phyloP scores from a whole-genome alignment of 2,888 invertebrate species.

The Drosophila meridiana region DNA sequence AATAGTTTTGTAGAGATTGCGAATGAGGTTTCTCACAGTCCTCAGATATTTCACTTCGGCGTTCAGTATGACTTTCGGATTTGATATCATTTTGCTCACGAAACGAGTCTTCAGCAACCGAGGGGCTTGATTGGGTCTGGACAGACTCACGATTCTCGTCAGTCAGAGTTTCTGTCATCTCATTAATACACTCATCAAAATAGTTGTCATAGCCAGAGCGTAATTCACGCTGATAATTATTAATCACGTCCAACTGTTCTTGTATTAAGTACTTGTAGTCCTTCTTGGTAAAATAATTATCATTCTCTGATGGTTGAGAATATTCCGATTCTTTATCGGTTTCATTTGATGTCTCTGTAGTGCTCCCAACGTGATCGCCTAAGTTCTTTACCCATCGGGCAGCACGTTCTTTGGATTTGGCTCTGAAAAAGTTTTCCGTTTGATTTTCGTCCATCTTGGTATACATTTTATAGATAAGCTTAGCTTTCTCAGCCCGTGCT shows the following conservation, averaged over 20 bases:
- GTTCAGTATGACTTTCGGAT: neutral
- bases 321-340: conserved; percentile 17
- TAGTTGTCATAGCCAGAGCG: neutral
- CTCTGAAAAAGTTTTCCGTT: neutral
- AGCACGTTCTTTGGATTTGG: conserved; percentile 22
- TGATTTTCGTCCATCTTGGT: conserved; percentile 22
- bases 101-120: neutral
- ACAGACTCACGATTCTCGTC: neutral
- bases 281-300: neutral
- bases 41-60: neutral
- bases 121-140: no score
- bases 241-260: conserved; percentile 23
- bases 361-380: neutral
- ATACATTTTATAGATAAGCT: conserved; percentile 37
- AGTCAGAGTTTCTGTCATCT: neutral
- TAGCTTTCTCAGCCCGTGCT: conserved; percentile 48
- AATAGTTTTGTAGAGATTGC: neutral
- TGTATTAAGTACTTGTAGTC: conserved; percentile 9
- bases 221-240: conserved; percentile 3
- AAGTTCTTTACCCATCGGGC: conserved; percentile 35
- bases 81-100: neutral
- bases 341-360: conserved; percentile 19
- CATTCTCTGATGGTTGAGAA: neutral
- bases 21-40: neutral
- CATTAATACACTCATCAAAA: neutral